These are phyloP conservation scores for Apis dorsata DNA, from an alignment of 1,140 invertebrate species.

Conservation along the genomic window DNA sequence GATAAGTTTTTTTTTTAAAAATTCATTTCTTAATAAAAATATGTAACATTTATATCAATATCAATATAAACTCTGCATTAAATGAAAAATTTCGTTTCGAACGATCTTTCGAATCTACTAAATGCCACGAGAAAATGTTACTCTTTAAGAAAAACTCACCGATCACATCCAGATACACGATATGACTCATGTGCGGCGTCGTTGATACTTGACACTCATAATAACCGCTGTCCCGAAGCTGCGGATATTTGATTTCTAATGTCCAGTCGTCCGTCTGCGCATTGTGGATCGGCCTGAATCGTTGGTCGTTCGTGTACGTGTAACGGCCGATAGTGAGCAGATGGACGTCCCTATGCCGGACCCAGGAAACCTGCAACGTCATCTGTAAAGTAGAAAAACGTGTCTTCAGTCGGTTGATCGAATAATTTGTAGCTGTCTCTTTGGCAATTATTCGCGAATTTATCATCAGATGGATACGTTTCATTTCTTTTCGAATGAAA, in stretches of 20 bases:
- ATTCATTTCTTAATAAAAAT: too few relatives aligned
- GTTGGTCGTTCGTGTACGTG: conserved; percentile 94
- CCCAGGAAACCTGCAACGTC: conserved; percentile 92
- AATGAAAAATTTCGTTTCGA: background rate
- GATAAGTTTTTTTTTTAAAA: too few relatives aligned
- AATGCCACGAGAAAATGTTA: background rate
- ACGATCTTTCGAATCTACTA: too few relatives aligned
- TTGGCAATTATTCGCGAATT: background rate
- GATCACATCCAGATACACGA: conserved; percentile 91
- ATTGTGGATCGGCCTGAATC: conserved; percentile 91
- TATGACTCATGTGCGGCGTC: conserved; percentile 92
- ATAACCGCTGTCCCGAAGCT: conserved; percentile 90
- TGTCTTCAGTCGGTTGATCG: background rate
- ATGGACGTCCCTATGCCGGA: conserved; percentile 92
- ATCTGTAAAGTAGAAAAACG: conserved; percentile 81
- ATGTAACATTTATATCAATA: too few relatives aligned
- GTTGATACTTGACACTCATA: conserved; percentile 96
- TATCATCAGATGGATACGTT: background rate
- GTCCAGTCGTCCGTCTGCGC: conserved; percentile 94
- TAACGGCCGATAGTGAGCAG: conserved; percentile 93
- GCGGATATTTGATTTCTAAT: conserved; percentile 92
- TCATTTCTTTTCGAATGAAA: background rate
- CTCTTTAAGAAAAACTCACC: conserved; percentile 83
- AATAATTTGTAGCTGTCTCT: conserved; percentile 6
- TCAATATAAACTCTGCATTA: too few relatives aligned